These are phyloP conservation scores for Micrastur ruficollis DNA, from an alignment of 2,797 vertebrate genomes.

Conservation along the genomic window DNA sequence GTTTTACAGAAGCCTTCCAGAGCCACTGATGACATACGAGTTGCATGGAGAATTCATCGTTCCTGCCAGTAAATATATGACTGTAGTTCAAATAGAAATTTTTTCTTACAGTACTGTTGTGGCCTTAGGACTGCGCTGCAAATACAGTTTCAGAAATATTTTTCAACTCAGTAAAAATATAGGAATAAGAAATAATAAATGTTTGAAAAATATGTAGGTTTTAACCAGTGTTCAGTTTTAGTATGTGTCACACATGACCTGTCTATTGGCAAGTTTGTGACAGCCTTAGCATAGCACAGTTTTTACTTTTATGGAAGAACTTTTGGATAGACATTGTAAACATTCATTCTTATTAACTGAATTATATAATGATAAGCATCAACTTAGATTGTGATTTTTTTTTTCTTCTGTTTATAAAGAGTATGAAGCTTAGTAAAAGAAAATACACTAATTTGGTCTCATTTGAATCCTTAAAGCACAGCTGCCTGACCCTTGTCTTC, in stretches of 20 bases:
- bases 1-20: conserved; percentile 89
- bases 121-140: not conserved
- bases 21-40: conserved; percentile 96
- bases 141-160: not conserved
- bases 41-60: conserved; percentile 94
- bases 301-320: not conserved
- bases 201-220: not conserved
- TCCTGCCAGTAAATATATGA: conserved; percentile 88
- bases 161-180: not conserved
- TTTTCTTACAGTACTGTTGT: not conserved
- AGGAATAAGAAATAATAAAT: not conserved
- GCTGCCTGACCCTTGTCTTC: conserved; percentile 9
- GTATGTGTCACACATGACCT: not conserved
- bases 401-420: not conserved
- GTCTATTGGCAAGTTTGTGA: not conserved
- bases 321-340: not conserved
- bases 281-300: not conserved
- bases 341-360: not conserved
- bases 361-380: not conserved
- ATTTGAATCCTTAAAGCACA: not conserved
- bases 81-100: not conserved
- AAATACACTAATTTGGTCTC: not conserved
- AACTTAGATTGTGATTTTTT: not conserved
- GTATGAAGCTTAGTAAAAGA: not conserved
- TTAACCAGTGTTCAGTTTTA: not conserved